Conservation (phyloP, 2,888 invertebrate species). For the Palloptera scutellata region DNA sequence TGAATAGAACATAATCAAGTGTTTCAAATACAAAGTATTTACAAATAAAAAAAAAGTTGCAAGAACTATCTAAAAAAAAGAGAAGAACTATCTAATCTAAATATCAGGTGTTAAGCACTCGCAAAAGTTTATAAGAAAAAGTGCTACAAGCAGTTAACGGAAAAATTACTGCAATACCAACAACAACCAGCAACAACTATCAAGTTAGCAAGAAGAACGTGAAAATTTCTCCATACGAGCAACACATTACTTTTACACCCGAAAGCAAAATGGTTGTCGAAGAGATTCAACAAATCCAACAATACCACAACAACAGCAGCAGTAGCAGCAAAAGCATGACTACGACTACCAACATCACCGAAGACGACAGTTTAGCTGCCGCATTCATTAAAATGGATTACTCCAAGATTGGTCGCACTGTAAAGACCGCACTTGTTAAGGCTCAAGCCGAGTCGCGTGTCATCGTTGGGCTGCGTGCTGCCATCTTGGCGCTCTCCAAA, state of each 20-base stretch:
- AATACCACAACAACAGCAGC: conserved; percentile 38
- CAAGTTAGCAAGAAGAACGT: conserved; percentile 27
- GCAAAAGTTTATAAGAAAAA: conserved; percentile 14
- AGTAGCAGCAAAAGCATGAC: conserved; percentile 9
- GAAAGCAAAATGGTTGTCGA: conserved; percentile 56
- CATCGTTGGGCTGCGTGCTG: conserved; percentile 61
- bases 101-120: conserved; percentile 7
- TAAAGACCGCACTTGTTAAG: conserved; percentile 58
- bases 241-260: conserved; percentile 32
- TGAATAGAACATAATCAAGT: conserved; percentile 14
- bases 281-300: conserved; percentile 46
- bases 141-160: conserved; percentile 10
- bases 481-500: conserved; percentile 61
- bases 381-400: conserved; percentile 46
- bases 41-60: conserved; percentile 16
- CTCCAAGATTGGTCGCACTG: conserved; percentile 58
- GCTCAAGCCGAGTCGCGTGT: conserved; percentile 62
- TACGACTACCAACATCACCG: conserved; percentile 32
- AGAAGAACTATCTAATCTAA: background rate
- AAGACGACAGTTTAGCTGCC: conserved; percentile 34
- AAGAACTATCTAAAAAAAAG: background rate
- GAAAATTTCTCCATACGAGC: conserved; percentile 38
- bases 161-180: conserved; percentile 2
- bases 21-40: conserved; percentile 16
- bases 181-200: conserved; percentile 32